Percentiles rank a stretch among this genome's conserved stretches.
phyloP scores from a whole-genome alignment of 1,140 invertebrate genomes.

The Aphidius ervi region DNA sequence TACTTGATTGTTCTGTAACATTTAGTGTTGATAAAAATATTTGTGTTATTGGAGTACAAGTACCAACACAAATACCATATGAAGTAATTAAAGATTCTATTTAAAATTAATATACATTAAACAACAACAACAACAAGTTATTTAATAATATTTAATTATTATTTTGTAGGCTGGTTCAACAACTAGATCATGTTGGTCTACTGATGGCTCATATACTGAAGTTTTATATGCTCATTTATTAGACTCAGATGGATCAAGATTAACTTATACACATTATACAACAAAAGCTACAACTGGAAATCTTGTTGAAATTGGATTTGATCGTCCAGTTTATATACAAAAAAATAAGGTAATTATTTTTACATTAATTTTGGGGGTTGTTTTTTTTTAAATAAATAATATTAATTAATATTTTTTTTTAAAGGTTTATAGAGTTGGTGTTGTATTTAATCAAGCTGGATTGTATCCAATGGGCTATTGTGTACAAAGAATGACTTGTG shows the following conservation, averaged over 20 bases:
- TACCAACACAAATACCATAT: conserved; percentile 45
- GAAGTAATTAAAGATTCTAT: conserved; percentile 24
- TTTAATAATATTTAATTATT: conserved; percentile 4
- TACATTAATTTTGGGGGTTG: background rate
- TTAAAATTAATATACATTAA: background rate
- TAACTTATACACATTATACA: conserved; percentile 77
- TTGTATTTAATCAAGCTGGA: conserved; percentile 74
- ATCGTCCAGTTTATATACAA: conserved; percentile 70
- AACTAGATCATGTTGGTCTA: background rate
- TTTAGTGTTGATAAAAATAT: conserved; percentile 76
- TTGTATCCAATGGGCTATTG: conserved; percentile 72
- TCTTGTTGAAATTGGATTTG: conserved; percentile 73
- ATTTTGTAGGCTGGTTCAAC: background rate
- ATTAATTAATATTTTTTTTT: too few relatives aligned
- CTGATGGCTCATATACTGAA: conserved; percentile 60
- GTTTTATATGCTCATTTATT: conserved; percentile 74
- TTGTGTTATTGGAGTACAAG: conserved; percentile 67
- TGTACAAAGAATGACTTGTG: conserved; percentile 57
- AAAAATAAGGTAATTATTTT: conserved; percentile 60
- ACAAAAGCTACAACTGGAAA: conserved; percentile 60
- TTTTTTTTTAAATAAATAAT: conserved; percentile 44
- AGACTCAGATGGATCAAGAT: conserved; percentile 68
- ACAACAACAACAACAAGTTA: background rate
- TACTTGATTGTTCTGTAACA: conserved; percentile 69
- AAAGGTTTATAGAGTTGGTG: conserved; percentile 65